Percentiles rank a stretch among this genome's conserved stretches.
These are phyloP conservation scores for Eupithecia subumbrata DNA, from an alignment of 2,888 invertebrate species.

Conservation along the genomic window DNA sequence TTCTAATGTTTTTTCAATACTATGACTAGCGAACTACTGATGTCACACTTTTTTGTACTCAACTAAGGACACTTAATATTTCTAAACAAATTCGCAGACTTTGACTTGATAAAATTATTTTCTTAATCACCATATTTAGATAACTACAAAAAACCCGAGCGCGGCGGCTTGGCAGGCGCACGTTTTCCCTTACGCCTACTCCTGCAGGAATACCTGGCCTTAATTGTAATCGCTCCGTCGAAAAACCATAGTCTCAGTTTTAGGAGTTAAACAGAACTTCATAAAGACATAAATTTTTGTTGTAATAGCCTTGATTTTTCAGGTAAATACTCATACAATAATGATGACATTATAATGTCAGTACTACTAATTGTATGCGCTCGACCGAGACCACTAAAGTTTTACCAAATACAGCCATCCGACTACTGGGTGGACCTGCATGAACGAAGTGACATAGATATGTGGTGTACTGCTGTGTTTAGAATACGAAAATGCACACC, in stretches of 20 bases:
- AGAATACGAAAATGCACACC: slow-evolving; percentile 76
- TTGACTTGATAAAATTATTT: too few relatives aligned
- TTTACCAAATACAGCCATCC: slow-evolving; percentile 65
- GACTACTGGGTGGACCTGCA: slow-evolving; percentile 74
- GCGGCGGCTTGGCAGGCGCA: too few relatives aligned
- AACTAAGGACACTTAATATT: too few relatives aligned
- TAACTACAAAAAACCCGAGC: too few relatives aligned
- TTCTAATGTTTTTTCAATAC: too few relatives aligned
- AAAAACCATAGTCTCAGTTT: background rate
- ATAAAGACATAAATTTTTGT: background rate
- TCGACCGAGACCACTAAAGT: slow-evolving; percentile 66
- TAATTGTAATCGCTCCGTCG: background rate
- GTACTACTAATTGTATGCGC: slow-evolving; percentile 74
- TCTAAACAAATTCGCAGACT: too few relatives aligned
- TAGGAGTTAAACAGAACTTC: background rate
- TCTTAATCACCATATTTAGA: too few relatives aligned
- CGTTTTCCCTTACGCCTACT: too few relatives aligned
- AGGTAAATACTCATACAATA: slow-evolving; percentile 78
- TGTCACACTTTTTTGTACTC: too few relatives aligned
- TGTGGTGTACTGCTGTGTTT: slow-evolving; percentile 76
- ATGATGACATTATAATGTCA: slow-evolving; percentile 74
- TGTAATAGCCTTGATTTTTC: slow-evolving; percentile 36
- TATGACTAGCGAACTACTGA: too few relatives aligned
- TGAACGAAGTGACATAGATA: slow-evolving; percentile 63
- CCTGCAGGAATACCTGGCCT: too few relatives aligned